Base-by-base conservation (phyloP, 1,140 invertebrate species). In the Neodiprion lecontei region DNA sequence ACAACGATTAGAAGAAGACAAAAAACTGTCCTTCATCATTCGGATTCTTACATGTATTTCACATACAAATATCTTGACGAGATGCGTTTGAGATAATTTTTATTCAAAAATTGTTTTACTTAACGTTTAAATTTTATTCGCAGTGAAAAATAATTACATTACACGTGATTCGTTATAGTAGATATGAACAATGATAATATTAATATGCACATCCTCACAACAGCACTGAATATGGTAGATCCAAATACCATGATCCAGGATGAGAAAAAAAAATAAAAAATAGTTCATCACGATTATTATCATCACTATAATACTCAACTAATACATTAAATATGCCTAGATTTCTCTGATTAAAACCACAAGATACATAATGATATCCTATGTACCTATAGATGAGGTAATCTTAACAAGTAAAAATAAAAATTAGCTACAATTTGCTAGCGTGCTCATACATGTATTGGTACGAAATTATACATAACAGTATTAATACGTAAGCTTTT, bases 401-500 rank as follows among this genome's bases (percentile, higher is more conserved):
- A 61, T 9, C 53, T 61, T 61, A 17, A 5, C 53, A 61, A 61
- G 11, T 61, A 14, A 17, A 61, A 61, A 61, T 9, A 17, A 61
- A 61, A 61, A 61, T 61, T 61, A 11, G 53, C 53, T 61, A 61
- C 21, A 23, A 69, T 69, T 69, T 69, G 40, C 40, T 69, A 69
- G 67, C 40, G 67, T 69, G 21, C 7, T 69, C 67, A 69, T 47
- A 47, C 21, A 14, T 69, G 21, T 21, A 69, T 61, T 61, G 53
- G 40, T 70, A 70, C 50, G 69, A 61, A 53, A 67, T 12, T 70
- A 61, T 70, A 23, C 17, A 73, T 65, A 79, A 76, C 78, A 79
- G 79, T 77, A 70, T 79, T 75, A 80, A 82, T 79, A 77, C 78
- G 80, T 77, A 82, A 86, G 78, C 80, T 72, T 81, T 80, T 79